These are phyloP conservation scores for Oligia fasciuncula DNA, from an alignment of 2,888 invertebrate species.

Conservation along the genomic window DNA sequence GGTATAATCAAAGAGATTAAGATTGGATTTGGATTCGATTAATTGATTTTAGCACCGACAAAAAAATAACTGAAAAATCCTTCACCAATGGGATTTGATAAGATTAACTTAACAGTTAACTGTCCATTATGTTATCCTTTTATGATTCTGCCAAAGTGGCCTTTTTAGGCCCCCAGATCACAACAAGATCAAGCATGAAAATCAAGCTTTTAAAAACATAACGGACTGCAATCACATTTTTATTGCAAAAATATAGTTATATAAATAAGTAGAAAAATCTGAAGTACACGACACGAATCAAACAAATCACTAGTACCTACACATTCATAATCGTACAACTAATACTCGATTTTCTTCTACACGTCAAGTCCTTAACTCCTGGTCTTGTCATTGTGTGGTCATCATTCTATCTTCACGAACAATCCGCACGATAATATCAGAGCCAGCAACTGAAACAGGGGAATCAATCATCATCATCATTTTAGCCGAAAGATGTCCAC, in stretches of 20 bases:
- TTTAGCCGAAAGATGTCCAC: not conserved
- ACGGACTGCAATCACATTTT: constrained; percentile 49
- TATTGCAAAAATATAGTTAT: constrained; percentile 55
- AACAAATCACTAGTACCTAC: constrained; percentile 55
- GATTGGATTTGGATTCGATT: too few relatives aligned
- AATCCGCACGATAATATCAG: constrained; percentile 95
- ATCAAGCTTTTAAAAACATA: constrained; percentile 2
- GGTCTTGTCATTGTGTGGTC: constrained; percentile 37
- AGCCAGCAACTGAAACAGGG: constrained; percentile 92
- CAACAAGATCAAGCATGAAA: constrained; percentile 22
- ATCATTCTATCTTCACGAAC: constrained; percentile 95
- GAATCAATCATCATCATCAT: constrained; percentile 47
- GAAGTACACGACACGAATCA: constrained; percentile 62
- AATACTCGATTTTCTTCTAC: constrained; percentile 41
- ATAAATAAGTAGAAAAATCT: constrained; percentile 67
- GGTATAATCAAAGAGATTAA: too few relatives aligned
- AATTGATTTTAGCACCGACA: too few relatives aligned
- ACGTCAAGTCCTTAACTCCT: constrained; percentile 33
- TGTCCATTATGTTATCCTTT: too few relatives aligned
- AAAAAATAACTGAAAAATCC: too few relatives aligned
- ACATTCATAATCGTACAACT: constrained; percentile 60
- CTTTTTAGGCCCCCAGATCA: not conserved
- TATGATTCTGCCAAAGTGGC: too few relatives aligned
- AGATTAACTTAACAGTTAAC: too few relatives aligned
- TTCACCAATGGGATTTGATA: too few relatives aligned